Conservation (phyloP, 2,888 invertebrate species). For the Acanthococcus lagerstroemiae region DNA sequence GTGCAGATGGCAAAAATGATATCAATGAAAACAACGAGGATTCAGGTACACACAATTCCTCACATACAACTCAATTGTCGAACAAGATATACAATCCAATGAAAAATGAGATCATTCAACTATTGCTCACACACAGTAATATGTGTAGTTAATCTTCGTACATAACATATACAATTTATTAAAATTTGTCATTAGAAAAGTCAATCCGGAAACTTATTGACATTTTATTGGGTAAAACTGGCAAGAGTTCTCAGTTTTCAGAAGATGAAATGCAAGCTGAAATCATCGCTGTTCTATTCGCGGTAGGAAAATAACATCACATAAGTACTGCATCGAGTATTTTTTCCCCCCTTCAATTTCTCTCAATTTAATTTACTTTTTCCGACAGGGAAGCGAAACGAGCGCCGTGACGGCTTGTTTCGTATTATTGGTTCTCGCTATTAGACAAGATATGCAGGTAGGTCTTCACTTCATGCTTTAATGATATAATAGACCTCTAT, state of each 20-base stretch:
- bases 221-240: slow-evolving; percentile 25
- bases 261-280: slow-evolving; percentile 33
- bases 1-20: neutral
- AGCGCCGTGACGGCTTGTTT: slow-evolving; percentile 39
- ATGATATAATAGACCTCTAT: no score
- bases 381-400: slow-evolving; percentile 39
- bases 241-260: slow-evolving; percentile 30
- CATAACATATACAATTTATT: no score
- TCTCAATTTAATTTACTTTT: neutral
- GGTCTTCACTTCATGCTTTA: no score
- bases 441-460: slow-evolving; percentile 39
- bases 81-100: neutral
- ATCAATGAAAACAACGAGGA: neutral
- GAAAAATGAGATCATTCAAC: no score
- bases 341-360: no score
- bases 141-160: no score
- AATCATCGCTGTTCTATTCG: slow-evolving; percentile 35
- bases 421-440: slow-evolving; percentile 37
- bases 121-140: no score
- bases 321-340: no score
- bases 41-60: neutral
- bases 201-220: slow-evolving; percentile 33
- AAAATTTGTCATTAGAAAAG: no score
- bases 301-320: no score
- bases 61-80: neutral